phyloP scores from a whole-genome alignment of 2,797 vertebrate genomes.

The Hozukius guyotensis region DNA sequence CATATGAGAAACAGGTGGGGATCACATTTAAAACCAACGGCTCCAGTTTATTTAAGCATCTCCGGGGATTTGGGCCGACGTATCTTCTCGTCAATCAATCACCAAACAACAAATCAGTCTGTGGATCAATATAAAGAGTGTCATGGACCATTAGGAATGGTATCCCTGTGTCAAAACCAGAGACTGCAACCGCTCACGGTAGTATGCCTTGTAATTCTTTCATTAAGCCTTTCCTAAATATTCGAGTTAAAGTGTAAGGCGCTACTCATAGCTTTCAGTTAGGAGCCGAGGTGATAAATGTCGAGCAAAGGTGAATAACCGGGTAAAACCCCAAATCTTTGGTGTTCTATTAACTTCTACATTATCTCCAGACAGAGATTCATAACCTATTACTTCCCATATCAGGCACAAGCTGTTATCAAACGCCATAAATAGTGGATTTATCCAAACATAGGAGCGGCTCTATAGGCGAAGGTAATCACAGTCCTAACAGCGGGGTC shows the following conservation, averaged over 20 bases:
- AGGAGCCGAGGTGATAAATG: constrained; percentile 10
- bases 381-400: constrained; percentile 53
- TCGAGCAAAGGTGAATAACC: constrained; percentile 28
- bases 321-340: constrained; percentile 28
- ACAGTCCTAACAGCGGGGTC: constrained; percentile 53
- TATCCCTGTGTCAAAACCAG: not conserved
- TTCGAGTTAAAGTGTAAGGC: not conserved
- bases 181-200: not conserved
- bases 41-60: constrained; percentile 14
- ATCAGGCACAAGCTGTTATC: constrained; percentile 56
- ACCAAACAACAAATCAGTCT: constrained; percentile 39
- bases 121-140: constrained; percentile 32
- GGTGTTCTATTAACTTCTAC: constrained; percentile 61
- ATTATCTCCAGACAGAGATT: constrained; percentile 54
- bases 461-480: constrained; percentile 37
- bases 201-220: not conserved
- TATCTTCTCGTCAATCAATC: constrained; percentile 42
- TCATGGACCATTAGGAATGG: not conserved
- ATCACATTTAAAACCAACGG: constrained; percentile 31
- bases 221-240: not conserved
- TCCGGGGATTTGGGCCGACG: not conserved
- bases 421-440: constrained; percentile 54
- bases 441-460: constrained; percentile 53
- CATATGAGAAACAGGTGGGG: constrained; percentile 28
- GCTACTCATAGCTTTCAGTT: not conserved